These are phyloP conservation scores for Nettapus auritus DNA, from an alignment of 2,113 vertebrate genomes.

Conservation along the genomic window DNA sequence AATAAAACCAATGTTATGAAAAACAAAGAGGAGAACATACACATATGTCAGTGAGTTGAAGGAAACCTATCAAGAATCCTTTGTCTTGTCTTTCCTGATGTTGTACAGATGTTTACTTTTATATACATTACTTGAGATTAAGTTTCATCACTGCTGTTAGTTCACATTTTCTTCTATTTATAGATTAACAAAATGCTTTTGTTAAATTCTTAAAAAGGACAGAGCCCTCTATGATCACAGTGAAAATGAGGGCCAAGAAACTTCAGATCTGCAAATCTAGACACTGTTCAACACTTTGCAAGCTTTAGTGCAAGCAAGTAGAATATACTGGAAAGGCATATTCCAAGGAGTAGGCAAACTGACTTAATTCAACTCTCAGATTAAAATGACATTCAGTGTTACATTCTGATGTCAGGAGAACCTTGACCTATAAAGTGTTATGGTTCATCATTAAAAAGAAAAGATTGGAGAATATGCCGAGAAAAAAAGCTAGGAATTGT, in stretches of 20 bases:
- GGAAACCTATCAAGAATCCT: neutral
- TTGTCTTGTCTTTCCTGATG: neutral
- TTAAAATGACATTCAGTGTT: neutral
- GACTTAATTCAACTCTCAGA: neutral
- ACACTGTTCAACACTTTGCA: neutral
- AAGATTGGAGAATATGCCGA: neutral
- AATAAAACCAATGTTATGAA: neutral
- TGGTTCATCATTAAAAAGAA: neutral
- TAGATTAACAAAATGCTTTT: neutral
- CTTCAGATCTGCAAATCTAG: neutral
- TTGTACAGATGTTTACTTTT: neutral
- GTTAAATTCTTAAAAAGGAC: neutral
- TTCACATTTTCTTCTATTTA: neutral
- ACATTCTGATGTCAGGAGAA: neutral
- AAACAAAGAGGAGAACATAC: too few relatives aligned
- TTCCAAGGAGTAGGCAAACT: neutral
- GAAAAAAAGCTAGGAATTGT: neutral
- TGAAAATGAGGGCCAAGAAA: neutral
- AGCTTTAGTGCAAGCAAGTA: neutral
- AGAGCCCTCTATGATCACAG: neutral
- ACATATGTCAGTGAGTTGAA: neutral
- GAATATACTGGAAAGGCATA: rapidly evolving
- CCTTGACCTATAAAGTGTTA: neutral
- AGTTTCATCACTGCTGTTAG: neutral
- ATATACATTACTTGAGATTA: neutral